phyloP scores from a whole-genome alignment of 1,140 invertebrate species.

The Tenebrio molitor region DNA sequence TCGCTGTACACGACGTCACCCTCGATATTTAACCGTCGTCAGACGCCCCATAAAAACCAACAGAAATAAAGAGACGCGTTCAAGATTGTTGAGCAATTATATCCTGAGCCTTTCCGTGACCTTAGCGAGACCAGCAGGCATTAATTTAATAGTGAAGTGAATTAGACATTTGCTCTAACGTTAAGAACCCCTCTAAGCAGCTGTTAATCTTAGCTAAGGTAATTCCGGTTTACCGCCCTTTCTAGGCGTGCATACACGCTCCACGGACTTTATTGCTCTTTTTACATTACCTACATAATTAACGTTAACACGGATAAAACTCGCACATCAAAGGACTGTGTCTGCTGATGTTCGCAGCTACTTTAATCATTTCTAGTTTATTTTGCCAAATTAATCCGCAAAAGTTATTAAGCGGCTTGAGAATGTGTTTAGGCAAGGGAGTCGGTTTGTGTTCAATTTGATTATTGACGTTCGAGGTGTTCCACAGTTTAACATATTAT shows the following conservation, averaged over 20 bases:
- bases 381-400: not conserved
- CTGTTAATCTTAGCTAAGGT: slow-evolving; percentile 40
- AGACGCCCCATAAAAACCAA: no score
- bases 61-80: no score
- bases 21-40: no score
- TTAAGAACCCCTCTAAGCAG: slow-evolving; percentile 33
- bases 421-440: not conserved
- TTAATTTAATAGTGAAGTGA: slow-evolving; percentile 30
- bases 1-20: no score
- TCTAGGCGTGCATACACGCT: slow-evolving; percentile 34
- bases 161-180: slow-evolving; percentile 23
- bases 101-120: slow-evolving; percentile 5
- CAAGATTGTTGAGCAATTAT: no score
- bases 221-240: slow-evolving; percentile 39
- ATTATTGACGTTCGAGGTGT: not conserved
- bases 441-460: not conserved
- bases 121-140: not conserved
- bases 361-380: not conserved
- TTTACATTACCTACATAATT: slow-evolving; percentile 29
- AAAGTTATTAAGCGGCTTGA: not conserved
- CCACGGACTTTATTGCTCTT: slow-evolving; percentile 26
- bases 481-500: not conserved
- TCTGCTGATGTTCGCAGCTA: not conserved
- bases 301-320: slow-evolving; percentile 18
- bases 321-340: not conserved